Evolutionary conservation across 2,797 vertebrate species (phyloP).

Genomic region (Eidolon dupreanum): DNA sequence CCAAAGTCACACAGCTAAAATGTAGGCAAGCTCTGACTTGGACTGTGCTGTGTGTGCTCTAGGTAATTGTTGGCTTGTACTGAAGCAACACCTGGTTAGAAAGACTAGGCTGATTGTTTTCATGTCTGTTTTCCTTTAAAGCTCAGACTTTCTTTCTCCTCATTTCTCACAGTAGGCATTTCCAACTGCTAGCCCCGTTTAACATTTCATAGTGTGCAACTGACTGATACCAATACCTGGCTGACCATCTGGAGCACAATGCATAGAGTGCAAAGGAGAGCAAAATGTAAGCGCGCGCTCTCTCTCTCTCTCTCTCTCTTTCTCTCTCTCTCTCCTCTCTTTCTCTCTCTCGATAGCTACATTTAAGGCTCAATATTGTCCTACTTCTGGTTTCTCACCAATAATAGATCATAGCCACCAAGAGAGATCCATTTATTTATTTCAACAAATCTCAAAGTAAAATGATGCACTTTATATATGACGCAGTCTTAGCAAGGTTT

Average conservation of each 20-base stretch:
- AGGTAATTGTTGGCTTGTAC: not conserved
- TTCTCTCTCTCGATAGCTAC: not conserved
- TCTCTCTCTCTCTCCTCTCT: not conserved
- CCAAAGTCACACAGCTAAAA: not conserved
- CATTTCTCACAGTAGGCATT: not conserved
- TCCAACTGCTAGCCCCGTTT: not conserved
- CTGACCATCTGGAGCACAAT: not conserved
- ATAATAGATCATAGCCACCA: not conserved
- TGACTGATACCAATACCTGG: not conserved
- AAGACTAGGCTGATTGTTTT: not conserved
- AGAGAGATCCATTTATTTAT: not conserved
- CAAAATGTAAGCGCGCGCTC: not conserved
- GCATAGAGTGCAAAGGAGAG: not conserved
- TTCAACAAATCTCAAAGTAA: not conserved
- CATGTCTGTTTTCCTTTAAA: not conserved
- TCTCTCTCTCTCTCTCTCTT: not conserved
- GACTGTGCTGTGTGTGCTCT: not conserved
- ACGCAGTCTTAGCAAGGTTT: not conserved
- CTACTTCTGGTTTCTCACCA: not conserved
- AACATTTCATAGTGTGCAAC: not conserved
- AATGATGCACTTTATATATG: not conserved
- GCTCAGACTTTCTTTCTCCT: not conserved
- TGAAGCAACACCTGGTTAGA: not conserved
- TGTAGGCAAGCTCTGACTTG: not conserved
- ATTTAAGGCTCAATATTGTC: not conserved